Conservation (phyloP, 1,140 invertebrate species). For the Vanessa tameamea region DNA sequence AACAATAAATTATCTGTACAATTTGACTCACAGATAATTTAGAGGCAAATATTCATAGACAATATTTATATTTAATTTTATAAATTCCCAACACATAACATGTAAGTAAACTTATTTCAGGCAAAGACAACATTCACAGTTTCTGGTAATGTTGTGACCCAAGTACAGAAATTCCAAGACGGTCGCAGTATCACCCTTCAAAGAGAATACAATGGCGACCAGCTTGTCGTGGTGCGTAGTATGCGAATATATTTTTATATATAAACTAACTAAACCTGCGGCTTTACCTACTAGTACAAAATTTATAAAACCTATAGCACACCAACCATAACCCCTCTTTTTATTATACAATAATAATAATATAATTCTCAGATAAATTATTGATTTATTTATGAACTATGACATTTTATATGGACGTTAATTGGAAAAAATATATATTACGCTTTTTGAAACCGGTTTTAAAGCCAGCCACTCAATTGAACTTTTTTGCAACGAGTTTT, state of each 20-base stretch:
- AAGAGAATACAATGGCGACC: constrained; percentile 43
- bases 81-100: neutral
- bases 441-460: no score
- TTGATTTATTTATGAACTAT: no score
- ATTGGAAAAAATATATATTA: no score
- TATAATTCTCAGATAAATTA: no score
- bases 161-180: constrained; percentile 44
- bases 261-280: neutral
- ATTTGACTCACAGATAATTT: no score
- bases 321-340: no score
- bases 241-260: neutral
- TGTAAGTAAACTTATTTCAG: constrained; percentile 35
- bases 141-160: constrained; percentile 44
- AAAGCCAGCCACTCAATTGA: no score
- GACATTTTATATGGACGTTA: no score
- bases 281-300: neutral
- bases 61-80: neutral
- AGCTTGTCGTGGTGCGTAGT: constrained; percentile 48
- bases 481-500: no score
- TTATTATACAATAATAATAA: no score
- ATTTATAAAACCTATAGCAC: no score
- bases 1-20: neutral
- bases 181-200: constrained; percentile 39
- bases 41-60: no score
- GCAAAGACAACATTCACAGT: constrained; percentile 42